These are phyloP conservation scores for Antedon mediterranea DNA, from an alignment of 53 echinoderm and acorn worm genomes.

Conservation along the genomic window DNA sequence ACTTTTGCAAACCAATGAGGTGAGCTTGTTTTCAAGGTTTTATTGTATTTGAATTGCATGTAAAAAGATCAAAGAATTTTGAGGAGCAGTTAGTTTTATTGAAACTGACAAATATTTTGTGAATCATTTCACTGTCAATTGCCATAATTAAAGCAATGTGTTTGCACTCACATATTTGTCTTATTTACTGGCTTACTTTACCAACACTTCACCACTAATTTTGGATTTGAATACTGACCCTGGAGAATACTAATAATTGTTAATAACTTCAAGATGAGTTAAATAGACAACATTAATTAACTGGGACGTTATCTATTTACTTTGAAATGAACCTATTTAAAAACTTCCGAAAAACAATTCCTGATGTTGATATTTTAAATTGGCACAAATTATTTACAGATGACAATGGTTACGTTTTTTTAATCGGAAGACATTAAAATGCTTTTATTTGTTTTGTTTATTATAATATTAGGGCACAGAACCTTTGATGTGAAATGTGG, in stretches of 20 bases:
- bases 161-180: not conserved
- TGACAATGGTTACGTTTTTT: too few species aligned
- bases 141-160: not conserved
- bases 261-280: not conserved
- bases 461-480: too few species aligned
- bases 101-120: not conserved
- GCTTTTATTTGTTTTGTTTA: too few species aligned
- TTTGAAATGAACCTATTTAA: not conserved
- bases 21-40: too few species aligned
- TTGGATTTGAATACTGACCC: not conserved
- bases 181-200: not conserved
- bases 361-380: too few species aligned
- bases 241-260: not conserved
- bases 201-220: not conserved
- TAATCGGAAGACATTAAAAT: too few species aligned
- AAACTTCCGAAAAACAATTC: too few species aligned
- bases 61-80: not conserved
- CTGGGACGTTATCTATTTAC: not conserved
- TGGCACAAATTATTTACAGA: too few species aligned
- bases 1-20: too few species aligned
- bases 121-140: not conserved
- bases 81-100: not conserved
- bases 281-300: not conserved
- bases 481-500: too few species aligned
- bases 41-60: too few species aligned